phyloP scores from a whole-genome alignment of 2,113 vertebrate species.

The Archilochus colubris region DNA sequence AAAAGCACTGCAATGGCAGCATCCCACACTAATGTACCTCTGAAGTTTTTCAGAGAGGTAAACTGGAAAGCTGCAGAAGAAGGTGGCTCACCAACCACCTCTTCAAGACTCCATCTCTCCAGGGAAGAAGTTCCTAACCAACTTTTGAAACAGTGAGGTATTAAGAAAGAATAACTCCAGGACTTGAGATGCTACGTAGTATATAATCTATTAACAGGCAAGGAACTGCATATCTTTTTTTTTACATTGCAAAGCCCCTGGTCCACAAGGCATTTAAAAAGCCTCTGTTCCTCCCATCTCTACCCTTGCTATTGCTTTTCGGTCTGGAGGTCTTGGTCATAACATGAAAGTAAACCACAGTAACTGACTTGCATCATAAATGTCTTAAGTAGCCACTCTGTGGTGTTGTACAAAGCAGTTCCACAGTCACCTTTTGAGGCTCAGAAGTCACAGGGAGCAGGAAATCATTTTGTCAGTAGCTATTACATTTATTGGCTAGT shows the following conservation, averaged over 20 bases:
- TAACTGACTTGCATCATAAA: not conserved
- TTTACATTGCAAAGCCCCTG: not conserved
- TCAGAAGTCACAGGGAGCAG: not conserved
- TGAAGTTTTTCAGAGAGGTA: not conserved
- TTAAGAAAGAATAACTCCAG: not conserved
- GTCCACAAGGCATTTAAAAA: not conserved
- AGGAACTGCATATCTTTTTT: not conserved
- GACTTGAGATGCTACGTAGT: not conserved
- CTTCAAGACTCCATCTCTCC: not conserved
- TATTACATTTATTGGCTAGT: not conserved
- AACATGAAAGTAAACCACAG: not conserved
- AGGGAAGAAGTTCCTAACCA: not conserved
- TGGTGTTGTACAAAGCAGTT: not conserved
- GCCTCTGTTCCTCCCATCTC: not conserved
- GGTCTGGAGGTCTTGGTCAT: not conserved
- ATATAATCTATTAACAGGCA: not conserved
- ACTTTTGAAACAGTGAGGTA: not conserved
- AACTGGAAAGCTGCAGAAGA: not conserved
- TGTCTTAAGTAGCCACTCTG: not conserved
- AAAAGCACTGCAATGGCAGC: not conserved
- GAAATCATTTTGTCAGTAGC: not conserved
- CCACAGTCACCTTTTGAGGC: not conserved
- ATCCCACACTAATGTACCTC: not conserved
- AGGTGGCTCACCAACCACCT: not conserved
- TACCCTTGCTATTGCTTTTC: not conserved